A percentile compares a stretch with the other conserved stretches of the same genome.
These are phyloP conservation scores for Aphelinus certus DNA, from an alignment of 1,140 invertebrate species.

Conservation along the genomic window DNA sequence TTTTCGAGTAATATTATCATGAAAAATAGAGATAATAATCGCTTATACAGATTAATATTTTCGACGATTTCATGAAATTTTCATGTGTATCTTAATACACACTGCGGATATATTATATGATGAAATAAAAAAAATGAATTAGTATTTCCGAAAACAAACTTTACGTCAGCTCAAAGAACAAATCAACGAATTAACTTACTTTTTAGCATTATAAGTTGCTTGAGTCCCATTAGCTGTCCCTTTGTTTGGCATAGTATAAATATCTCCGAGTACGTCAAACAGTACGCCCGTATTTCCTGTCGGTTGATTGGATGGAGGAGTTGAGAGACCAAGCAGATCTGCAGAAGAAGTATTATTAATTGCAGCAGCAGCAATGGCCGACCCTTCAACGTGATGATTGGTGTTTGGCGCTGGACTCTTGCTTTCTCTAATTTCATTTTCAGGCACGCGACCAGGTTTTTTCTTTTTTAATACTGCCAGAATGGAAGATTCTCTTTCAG, in stretches of 20 bases:
- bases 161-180: no score
- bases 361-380: conserved; percentile 33
- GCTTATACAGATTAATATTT: no score
- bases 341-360: conserved; percentile 72
- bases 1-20: conserved; percentile 18
- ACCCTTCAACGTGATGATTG: conserved; percentile 70
- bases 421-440: conserved; percentile 82
- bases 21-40: not conserved
- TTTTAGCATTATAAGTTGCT: conserved; percentile 84
- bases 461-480: conserved; percentile 98
- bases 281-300: conserved; percentile 77
- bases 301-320: conserved; percentile 77
- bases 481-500: conserved; percentile 98
- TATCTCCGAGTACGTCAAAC: conserved; percentile 91
- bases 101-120: no score
- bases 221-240: conserved; percentile 70
- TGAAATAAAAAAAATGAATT: no score
- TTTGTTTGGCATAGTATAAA: conserved; percentile 78
- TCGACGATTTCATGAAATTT: no score
- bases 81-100: no score
- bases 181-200: conserved; percentile 63
- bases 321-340: conserved; percentile 86
- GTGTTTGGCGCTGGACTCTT: conserved; percentile 79
- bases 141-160: no score
- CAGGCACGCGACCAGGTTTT: conserved; percentile 90